Evolutionary conservation across 2,113 vertebrate genomes (phyloP), one percentile per base, ranked within the genome.

Genomic region (Chrysemys picta): DNA sequence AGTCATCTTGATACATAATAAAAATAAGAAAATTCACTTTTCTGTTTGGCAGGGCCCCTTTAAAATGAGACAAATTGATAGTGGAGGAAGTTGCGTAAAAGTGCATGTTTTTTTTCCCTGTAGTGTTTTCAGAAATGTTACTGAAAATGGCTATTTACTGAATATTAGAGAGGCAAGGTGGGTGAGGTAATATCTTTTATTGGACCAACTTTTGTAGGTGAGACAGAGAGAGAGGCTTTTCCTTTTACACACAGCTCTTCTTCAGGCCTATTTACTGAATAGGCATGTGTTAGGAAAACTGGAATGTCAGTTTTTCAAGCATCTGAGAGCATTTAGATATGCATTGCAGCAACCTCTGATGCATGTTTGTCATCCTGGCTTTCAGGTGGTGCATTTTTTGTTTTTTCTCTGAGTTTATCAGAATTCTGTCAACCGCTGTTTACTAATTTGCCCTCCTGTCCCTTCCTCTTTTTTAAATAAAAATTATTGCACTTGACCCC

Each of bases 41-140:
- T 49, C 4, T 29, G 69, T 14, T 38, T 2, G 45, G 91, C 89
- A 83, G 69, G 21, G 19, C 35, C 49, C 52, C 16, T 11, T 76
- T 24, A 54, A 42, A 47, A 59, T 47, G 27, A 59, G 82, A 85
- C 65, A 56, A 7, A 45, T 82, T 81, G 24, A 10, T 90, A 24
- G 86, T 38, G 65, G 21, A 4, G 5, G 69, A 81, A 88, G 82
- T 35, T 82, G 25, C 10, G 80, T 62, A 87, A 65, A 72, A 78
- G 1, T 22, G 19, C 1, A 1, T 24, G 86, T 84, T 90, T 90
- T 45, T 45, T 45, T 45, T 3, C 14, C 21, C 85, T 19, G 82
- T 84, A 10, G 76, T 91, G 21, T 86, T 42, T 91, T 85, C 4
- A 88, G 57, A 35, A 65, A 2, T 84, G n/a, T 81, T 90, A 59